Conservation (phyloP, 2,113 vertebrate species). For the Pungitius pungitius region DNA sequence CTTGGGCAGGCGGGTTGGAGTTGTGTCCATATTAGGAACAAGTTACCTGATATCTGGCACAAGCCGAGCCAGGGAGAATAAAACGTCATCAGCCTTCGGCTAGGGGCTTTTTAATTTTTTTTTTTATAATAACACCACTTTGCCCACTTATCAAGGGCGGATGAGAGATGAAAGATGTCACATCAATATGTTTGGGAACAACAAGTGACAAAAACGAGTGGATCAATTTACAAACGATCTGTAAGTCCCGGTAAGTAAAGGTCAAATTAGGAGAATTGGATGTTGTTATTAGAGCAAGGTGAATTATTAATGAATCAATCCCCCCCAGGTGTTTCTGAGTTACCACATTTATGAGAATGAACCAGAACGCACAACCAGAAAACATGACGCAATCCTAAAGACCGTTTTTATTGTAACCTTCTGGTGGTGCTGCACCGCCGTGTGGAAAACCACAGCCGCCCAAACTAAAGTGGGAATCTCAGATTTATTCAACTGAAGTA, state of each 20-base stretch:
- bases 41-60: constrained; percentile 65
- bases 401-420: not conserved
- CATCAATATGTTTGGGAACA: not conserved
- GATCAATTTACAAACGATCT: not conserved
- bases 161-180: not conserved
- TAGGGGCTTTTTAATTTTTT: too few relatives aligned
- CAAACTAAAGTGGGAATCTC: constrained; percentile 12
- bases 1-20: constrained; percentile 56
- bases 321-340: not conserved
- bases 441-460: not conserved
- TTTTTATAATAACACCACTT: not conserved
- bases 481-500: constrained; percentile 25
- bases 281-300: not conserved
- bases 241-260: not conserved
- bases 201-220: not conserved
- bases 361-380: not conserved
- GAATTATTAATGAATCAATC: not conserved
- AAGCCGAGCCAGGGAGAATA: constrained; percentile 9
- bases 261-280: not conserved
- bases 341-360: not conserved
- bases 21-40: constrained; percentile 76
- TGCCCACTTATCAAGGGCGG: not conserved
- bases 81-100: constrained; percentile 21
- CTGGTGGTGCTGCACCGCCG: too few relatives aligned
- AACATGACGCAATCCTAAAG: too few relatives aligned